A percentile compares a stretch with the other conserved stretches of the same genome.
Evolutionary conservation across 2,797 vertebrate genomes (phyloP).

Genomic region (Sciurus carolinensis): DNA sequence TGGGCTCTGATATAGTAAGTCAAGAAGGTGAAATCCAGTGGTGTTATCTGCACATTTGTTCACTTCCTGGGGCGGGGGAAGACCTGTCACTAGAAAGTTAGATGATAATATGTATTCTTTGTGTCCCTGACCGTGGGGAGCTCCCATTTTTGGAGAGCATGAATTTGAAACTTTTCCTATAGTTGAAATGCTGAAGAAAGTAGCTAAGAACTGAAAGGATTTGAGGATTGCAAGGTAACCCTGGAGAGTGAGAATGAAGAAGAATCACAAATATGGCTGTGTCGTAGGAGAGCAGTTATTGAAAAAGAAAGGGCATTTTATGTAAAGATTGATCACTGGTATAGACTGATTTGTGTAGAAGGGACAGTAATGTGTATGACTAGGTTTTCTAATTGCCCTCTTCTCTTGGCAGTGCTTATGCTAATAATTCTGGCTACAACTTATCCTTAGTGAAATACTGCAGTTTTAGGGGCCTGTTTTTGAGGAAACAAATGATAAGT

Average conservation of each 20-base stretch:
- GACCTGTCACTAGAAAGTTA: not conserved
- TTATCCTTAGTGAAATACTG: not conserved
- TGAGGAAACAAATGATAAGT: constrained; percentile 59
- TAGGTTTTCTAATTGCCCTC: constrained; percentile 56
- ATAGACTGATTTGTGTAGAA: constrained; percentile 29
- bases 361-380: constrained; percentile 12
- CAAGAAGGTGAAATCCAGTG: not conserved
- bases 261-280: not conserved
- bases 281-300: not conserved
- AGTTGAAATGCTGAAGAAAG: not conserved
- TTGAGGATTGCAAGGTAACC: not conserved
- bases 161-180: not conserved
- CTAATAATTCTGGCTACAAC: not conserved
- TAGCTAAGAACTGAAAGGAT: not conserved
- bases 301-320: not conserved
- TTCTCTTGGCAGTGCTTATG: not conserved
- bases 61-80: not conserved
- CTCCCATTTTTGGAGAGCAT: not conserved
- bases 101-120: not conserved
- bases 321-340: not conserved
- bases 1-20: not conserved
- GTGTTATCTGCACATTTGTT: not conserved
- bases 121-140: not conserved
- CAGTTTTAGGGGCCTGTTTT: not conserved
- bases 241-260: too few species aligned